These are phyloP conservation scores for Ceratina australensis DNA, from an alignment of 1,140 invertebrate genomes.

Conservation along the genomic window DNA sequence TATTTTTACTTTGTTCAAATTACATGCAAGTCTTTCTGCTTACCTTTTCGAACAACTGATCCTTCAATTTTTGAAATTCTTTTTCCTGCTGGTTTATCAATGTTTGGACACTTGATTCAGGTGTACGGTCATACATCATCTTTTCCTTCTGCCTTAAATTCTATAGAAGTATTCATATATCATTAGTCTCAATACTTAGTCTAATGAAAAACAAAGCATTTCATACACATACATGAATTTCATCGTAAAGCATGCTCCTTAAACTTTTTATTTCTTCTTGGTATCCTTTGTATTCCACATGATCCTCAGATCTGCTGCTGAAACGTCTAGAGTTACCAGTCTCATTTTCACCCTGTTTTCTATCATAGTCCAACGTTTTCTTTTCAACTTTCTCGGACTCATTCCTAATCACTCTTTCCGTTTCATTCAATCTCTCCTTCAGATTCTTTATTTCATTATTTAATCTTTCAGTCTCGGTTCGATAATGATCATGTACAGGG, in stretches of 20 bases:
- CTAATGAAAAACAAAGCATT: not conserved
- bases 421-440: slow-evolving; percentile 81
- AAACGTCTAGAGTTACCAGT: slow-evolving; percentile 11
- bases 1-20: too few species aligned
- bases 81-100: slow-evolving; percentile 71
- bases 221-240: slow-evolving; percentile 67
- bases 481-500: slow-evolving; percentile 72
- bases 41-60: slow-evolving; percentile 68
- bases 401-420: slow-evolving; percentile 79
- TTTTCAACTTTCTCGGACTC: slow-evolving; percentile 73
- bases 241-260: slow-evolving; percentile 69
- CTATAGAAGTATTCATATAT: slow-evolving; percentile 33
- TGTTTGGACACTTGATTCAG: slow-evolving; percentile 63
- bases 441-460: slow-evolving; percentile 81
- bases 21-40: too few species aligned
- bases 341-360: slow-evolving; percentile 42
- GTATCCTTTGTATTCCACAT: slow-evolving; percentile 77
- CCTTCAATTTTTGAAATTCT: slow-evolving; percentile 70
- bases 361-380: slow-evolving; percentile 58
- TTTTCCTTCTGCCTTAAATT: slow-evolving; percentile 53
- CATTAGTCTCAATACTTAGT: slow-evolving; percentile 21
- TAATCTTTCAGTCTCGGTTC: slow-evolving; percentile 80
- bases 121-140: slow-evolving; percentile 43
- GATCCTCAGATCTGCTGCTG: slow-evolving; percentile 58
- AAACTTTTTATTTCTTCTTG: slow-evolving; percentile 71